Evolutionary conservation across 2,113 vertebrate genomes (phyloP), one percentile per base, ranked within the genome.

Genomic region (Cervus canadensis): DNA sequence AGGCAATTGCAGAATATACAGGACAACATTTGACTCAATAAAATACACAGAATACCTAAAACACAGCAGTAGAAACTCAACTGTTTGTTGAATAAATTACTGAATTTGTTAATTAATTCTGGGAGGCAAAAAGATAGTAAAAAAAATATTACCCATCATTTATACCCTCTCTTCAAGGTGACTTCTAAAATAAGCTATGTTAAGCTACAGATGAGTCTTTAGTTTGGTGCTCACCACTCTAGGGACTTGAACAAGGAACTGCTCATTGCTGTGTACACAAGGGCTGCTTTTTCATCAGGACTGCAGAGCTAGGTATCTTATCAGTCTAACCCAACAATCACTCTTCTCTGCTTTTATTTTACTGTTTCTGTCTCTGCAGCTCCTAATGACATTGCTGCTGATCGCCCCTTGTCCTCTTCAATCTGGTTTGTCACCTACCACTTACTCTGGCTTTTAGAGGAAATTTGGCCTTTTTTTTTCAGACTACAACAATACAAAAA

Each of bases 101-200:
- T 85, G 52, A 91, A 86, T 64, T 71, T 21, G 94, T 89, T 87
- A 83, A n/a, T 64, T 56, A 92, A 95, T 91, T 95, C 43, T 82
- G 56, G 25, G 17, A 64, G 48, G n/a, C 78, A 96, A n/a, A 64
- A 74, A 89, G 59, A 79, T 10, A 92, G 25, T 45, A 86, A 95
- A 95, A 71, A 60, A 95, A 56, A 76, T 57, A 87, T 36, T 62
- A 87, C 25, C 82, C 36, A 71, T 9, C 60, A 92, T 56, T 74
- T 93, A 86, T 10, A 64, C 5, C 5, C 78, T 86, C 91, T 89
- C 84, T 79, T 97, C 50, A 89, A 89, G 57, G 25, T 92, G 40
- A 94, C 17, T 28, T 95, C 33, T 96, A 89, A 54, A 96, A 88
- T 48, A 79, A 52, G 16, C 40, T 83, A 43, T 6, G 40, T 0